Evolutionary conservation across 2,113 vertebrate species (phyloP), one percentile per base, ranked within the genome.

Genomic region (Elachura formosa): DNA sequence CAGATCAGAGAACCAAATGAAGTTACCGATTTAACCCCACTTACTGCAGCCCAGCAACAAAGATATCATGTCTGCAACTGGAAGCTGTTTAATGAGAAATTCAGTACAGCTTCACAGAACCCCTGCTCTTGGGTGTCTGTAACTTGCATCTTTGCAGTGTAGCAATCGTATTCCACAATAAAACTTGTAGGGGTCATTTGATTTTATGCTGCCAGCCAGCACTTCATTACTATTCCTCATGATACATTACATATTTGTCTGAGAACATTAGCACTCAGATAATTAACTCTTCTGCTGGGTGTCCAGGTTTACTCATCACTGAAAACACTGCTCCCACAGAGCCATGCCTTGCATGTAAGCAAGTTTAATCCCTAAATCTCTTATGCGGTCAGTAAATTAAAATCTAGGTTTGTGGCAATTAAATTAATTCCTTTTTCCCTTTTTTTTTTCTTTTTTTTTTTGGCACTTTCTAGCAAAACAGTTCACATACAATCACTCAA

Each of bases 281-380:
- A 96, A 97, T 92, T 91, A 97, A 90, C 61, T 94, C 93, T 95
- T 94, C 71, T 92, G 79, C 77, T 16, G 40, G 73, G 87, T 84
- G 71, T 83, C 79, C 46, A 0, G 63, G 88, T 83, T 90, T 14
- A 79, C 43, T 92, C 56, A n/a, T 86, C 74, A 78, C 68, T 43
- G 76, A 93, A 94, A 96, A 89, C 79, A 26, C 62, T 84, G 74
- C 69, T 96, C 43, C 62, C 72, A 86, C 38, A 66, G 76, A 66
- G 54, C 89, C 71, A 83, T 88, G 45, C 54, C 63, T 90, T 22
- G 21, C 74, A 87, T 77, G 26, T 45, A 85, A 94, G 54, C 49
- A 84, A 87, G 56, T 75, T 52, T 87, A 94, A 97, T 93, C 79
- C 92, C 71, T 89, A 87, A 67, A 89, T 92, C 95, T 96, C 87